Evolutionary conservation across 2,888 invertebrate genomes (phyloP).

Genomic region (Drepanosiphum platanoidis): DNA sequence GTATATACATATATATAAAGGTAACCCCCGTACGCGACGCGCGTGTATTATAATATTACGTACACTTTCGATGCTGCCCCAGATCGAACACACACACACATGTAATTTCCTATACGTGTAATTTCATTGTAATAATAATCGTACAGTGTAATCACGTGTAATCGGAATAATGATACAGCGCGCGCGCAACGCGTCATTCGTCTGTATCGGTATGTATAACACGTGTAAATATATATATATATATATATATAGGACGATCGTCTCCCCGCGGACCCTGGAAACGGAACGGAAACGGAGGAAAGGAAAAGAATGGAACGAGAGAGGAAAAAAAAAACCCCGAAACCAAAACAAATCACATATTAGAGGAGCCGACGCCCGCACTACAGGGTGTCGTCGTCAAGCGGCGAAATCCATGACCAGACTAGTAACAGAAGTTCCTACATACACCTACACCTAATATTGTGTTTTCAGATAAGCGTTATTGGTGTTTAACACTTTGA

Average conservation of each 20-base stretch:
- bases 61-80: conserved; percentile 38
- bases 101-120: conserved; percentile 23
- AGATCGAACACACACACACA: too few species aligned
- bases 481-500: too few species aligned
- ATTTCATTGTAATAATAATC: conserved; percentile 33
- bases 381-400: too few species aligned
- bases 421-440: too few species aligned
- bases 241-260: neutral
- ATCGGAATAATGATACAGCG: conserved; percentile 12
- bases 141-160: conserved; percentile 12
- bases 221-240: neutral
- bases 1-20: too few species aligned
- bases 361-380: neutral
- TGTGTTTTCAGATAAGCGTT: too few species aligned
- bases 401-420: too few species aligned
- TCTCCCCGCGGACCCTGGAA: neutral
- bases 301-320: neutral
- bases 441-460: too few species aligned
- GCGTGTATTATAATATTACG: neutral
- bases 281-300: neutral
- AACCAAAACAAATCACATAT: conserved; percentile 26
- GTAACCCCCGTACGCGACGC: too few species aligned
- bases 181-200: neutral
- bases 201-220: neutral
- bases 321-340: too few species aligned